A percentile compares a stretch with the other conserved stretches of the same genome.
These are phyloP conservation scores for Standfussiana lucernea DNA, from an alignment of 2,888 invertebrate species.

Conservation along the genomic window DNA sequence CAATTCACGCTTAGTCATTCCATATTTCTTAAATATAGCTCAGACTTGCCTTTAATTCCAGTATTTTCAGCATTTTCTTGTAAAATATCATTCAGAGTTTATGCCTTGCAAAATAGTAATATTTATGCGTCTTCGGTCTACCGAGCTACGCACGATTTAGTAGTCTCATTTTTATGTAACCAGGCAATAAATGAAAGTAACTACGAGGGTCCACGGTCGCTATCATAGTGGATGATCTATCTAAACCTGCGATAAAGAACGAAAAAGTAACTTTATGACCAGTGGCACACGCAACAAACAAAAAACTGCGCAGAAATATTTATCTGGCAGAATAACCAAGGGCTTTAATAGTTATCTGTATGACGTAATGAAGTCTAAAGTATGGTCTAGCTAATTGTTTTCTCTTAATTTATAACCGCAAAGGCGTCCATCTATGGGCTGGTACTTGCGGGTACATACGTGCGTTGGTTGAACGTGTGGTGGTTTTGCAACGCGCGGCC, in stretches of 20 bases:
- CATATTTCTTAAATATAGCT: constrained; percentile 26
- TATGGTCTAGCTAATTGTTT: constrained; percentile 61
- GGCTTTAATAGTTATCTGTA: neutral
- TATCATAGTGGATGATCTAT: constrained; percentile 5
- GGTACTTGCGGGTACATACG: constrained; percentile 79
- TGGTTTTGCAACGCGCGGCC: constrained; percentile 83
- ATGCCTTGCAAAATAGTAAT: constrained; percentile 14
- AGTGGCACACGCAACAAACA: neutral
- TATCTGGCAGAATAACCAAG: neutral
- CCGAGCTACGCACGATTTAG: constrained; percentile 29
- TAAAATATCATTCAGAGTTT: neutral
- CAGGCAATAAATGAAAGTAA: constrained; percentile 48
- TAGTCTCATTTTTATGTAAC: constrained; percentile 32
- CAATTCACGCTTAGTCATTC: constrained; percentile 40
- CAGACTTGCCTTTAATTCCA: constrained; percentile 9
- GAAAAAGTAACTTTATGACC: constrained; percentile 8
- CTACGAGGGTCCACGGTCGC: constrained; percentile 35
- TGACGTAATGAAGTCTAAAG: constrained; percentile 28
- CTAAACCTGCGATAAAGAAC: neutral
- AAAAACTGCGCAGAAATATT: neutral
- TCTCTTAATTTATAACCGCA: constrained; percentile 67
- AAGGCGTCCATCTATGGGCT: constrained; percentile 69
- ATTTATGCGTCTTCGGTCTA: constrained; percentile 15
- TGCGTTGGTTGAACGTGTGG: constrained; percentile 74
- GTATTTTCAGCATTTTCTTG: constrained; percentile 10